These are phyloP conservation scores for Agrypnia vestita DNA, from an alignment of 1,140 invertebrate species.

Conservation along the genomic window DNA sequence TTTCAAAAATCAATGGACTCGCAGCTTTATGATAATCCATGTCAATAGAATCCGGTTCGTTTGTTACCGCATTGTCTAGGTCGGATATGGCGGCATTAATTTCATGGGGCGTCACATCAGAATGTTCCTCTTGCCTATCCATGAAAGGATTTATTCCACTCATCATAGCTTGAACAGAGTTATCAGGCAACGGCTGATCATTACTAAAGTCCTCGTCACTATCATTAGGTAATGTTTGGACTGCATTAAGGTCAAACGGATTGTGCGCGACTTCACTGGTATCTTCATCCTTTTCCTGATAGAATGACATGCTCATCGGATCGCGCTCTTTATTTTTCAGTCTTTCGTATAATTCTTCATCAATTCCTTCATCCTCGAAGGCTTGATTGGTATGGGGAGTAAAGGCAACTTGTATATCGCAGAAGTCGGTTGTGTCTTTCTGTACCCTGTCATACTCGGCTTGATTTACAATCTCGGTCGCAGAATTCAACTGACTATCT, in stretches of 20 bases:
- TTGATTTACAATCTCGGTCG: slow-evolving; percentile 43
- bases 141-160: slow-evolving; percentile 46
- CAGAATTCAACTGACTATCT: slow-evolving; percentile 3
- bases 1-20: slow-evolving; percentile 51
- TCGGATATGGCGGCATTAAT: slow-evolving; percentile 57
- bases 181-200: slow-evolving; percentile 60
- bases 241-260: slow-evolving; percentile 77
- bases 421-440: slow-evolving; percentile 72
- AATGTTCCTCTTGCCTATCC: background rate
- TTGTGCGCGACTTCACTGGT: slow-evolving; percentile 70
- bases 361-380: slow-evolving; percentile 65
- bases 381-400: slow-evolving; percentile 64
- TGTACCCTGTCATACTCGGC: slow-evolving; percentile 72
- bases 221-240: slow-evolving; percentile 75
- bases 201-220: slow-evolving; percentile 73
- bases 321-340: slow-evolving; percentile 74
- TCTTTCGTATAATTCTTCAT: slow-evolving; percentile 71
- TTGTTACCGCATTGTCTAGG: slow-evolving; percentile 54
- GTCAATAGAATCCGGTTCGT: slow-evolving; percentile 51
- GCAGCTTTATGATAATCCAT: slow-evolving; percentile 19
- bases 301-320: slow-evolving; percentile 82
- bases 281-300: slow-evolving; percentile 77
- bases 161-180: slow-evolving; percentile 35
- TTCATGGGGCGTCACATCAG: slow-evolving; percentile 51
- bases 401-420: slow-evolving; percentile 69